Conservation (phyloP, 1,140 invertebrate genomes). For the Frieseomelitta varia region DNA sequence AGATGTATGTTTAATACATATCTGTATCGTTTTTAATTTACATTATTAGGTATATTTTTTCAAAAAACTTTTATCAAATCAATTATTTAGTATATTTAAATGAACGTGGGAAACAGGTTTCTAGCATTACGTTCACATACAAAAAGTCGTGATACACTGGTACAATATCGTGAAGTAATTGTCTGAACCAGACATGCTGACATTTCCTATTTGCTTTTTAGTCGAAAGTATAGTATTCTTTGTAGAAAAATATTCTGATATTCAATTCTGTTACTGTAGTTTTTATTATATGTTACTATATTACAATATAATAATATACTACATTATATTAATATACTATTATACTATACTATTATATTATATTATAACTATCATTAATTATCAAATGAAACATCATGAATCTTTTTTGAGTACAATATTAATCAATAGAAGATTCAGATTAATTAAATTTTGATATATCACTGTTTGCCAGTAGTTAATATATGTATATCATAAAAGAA, state of each 20-base stretch:
- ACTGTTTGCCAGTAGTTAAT: too few species aligned
- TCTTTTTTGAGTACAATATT: too few species aligned
- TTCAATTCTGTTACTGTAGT: too few species aligned
- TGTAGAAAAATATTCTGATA: neutral
- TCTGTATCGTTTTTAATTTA: neutral
- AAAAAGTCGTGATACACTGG: conserved; percentile 32
- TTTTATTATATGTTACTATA: too few species aligned
- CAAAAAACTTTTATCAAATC: neutral
- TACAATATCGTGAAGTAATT: conserved; percentile 38
- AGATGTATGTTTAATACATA: neutral
- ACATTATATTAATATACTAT: too few species aligned
- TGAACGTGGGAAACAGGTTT: conserved; percentile 24
- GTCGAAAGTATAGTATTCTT: neutral
- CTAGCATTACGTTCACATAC: conserved; percentile 3
- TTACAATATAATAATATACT: too few species aligned
- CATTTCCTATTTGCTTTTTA: conserved; percentile 10
- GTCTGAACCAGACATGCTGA: conserved; percentile 5
- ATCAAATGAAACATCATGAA: too few species aligned
- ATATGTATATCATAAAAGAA: too few species aligned
- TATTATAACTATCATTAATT: too few species aligned
- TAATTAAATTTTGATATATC: too few species aligned
- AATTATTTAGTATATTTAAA: conserved; percentile 3
- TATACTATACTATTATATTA: too few species aligned
- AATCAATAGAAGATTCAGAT: too few species aligned
- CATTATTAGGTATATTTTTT: neutral